Conservation (phyloP, 2,888 invertebrate species). For the Eilema sororculum region DNA sequence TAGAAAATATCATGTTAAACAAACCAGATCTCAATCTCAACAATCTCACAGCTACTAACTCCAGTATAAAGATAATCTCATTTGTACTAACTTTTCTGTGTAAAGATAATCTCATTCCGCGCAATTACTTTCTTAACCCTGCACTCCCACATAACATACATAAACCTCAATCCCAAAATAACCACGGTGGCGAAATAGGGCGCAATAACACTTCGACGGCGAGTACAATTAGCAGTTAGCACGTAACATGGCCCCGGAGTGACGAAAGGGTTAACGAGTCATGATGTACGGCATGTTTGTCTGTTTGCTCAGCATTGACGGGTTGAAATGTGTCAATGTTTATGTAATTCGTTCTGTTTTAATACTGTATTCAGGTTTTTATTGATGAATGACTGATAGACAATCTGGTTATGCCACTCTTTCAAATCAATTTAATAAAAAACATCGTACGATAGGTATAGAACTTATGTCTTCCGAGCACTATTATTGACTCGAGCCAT, state of each 20-base stretch:
- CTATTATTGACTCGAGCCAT: too few relatives aligned
- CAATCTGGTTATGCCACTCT: not conserved
- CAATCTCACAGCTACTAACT: slow-evolving; percentile 1
- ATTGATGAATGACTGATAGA: not conserved
- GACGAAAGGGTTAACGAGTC: slow-evolving; percentile 23
- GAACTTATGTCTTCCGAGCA: too few relatives aligned
- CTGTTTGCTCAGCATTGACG: slow-evolving; percentile 20
- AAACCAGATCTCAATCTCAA: too few relatives aligned
- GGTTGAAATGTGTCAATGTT: slow-evolving; percentile 13
- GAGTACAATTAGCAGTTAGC: slow-evolving; percentile 56
- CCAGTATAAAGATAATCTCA: slow-evolving; percentile 6
- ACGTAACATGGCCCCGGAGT: slow-evolving; percentile 34
- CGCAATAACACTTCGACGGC: slow-evolving; percentile 44
- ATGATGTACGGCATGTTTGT: slow-evolving; percentile 19
- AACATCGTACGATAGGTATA: too few relatives aligned
- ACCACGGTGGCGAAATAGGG: slow-evolving; percentile 25
- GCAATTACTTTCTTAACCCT: slow-evolving; percentile 15
- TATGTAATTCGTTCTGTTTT: not conserved
- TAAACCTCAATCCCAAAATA: slow-evolving; percentile 22
- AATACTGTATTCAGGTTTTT: slow-evolving; percentile 1
- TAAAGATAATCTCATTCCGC: slow-evolving; percentile 8
- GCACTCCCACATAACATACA: slow-evolving; percentile 10
- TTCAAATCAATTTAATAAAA: not conserved
- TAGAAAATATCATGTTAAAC: too few relatives aligned
- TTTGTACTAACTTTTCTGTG: slow-evolving; percentile 2